These are phyloP conservation scores for Oreonectes daqikongensis DNA, from an alignment of 2,797 vertebrate genomes.

Conservation along the genomic window DNA sequence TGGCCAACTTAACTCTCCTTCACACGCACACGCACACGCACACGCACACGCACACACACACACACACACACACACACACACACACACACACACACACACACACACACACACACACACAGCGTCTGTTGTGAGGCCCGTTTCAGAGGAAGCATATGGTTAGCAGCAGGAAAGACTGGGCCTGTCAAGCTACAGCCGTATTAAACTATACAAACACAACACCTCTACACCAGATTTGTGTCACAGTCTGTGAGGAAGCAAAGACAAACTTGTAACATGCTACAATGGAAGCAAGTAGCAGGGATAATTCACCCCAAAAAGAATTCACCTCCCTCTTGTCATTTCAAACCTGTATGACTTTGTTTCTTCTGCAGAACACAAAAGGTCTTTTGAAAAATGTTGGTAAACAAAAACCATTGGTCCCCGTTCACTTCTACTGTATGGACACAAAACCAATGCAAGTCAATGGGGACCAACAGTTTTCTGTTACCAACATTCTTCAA, in stretches of 20 bases:
- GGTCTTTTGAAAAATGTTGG: too few species aligned
- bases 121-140: conserved; percentile 20
- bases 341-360: too few species aligned
- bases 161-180: conserved; percentile 35
- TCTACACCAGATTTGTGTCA: not conserved
- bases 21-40: not conserved
- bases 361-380: too few species aligned
- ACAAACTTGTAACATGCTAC: not conserved
- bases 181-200: conserved; percentile 8
- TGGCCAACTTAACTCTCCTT: conserved; percentile 1
- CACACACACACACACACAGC: not conserved
- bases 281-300: not conserved
- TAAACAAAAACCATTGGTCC: too few species aligned
- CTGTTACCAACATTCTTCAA: too few species aligned
- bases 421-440: too few species aligned
- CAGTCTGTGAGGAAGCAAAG: conserved; percentile 15
- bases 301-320: too few species aligned
- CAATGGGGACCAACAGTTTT: too few species aligned
- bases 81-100: not conserved
- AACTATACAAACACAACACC: conserved; percentile 27
- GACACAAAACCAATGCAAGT: too few species aligned
- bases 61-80: not conserved
- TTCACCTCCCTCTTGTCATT: too few species aligned
- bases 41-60: not conserved
- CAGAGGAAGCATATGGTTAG: conserved; percentile 46